phyloP scores from a whole-genome alignment of 2,113 vertebrate genomes.

The Siphamia tubifer region DNA sequence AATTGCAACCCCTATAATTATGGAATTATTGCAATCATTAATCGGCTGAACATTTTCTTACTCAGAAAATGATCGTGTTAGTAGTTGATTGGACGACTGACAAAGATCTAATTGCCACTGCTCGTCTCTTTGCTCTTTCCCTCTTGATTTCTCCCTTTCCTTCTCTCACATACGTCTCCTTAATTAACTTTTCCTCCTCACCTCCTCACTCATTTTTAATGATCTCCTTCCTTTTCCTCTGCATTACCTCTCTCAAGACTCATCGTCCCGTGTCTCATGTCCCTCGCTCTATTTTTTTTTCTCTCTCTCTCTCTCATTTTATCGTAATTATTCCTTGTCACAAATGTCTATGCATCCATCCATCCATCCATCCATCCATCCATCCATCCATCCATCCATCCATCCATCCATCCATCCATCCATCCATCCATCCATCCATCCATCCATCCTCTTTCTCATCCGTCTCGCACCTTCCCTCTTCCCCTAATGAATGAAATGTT shows the following conservation, averaged over 20 bases:
- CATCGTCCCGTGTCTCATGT: not conserved
- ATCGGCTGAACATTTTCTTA: slow-evolving; percentile 8
- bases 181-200: not conserved
- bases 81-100: slow-evolving; percentile 8
- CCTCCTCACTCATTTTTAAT: not conserved
- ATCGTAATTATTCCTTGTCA: slow-evolving; percentile 29
- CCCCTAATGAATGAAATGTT: slow-evolving; percentile 58
- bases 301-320: not conserved
- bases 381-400: not conserved
- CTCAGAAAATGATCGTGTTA: not conserved
- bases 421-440: not conserved
- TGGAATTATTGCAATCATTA: slow-evolving; percentile 31
- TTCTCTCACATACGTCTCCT: not conserved
- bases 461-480: slow-evolving; percentile 47
- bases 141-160: not conserved
- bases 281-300: not conserved
- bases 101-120: not conserved
- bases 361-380: not conserved
- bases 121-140: not conserved
- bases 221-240: not conserved
- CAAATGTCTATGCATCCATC: not conserved
- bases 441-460: slow-evolving; percentile 26
- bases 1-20: slow-evolving; percentile 19
- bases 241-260: not conserved
- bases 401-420: slow-evolving; percentile 2